A percentile compares a stretch with the other conserved stretches of the same genome.
phyloP scores from a whole-genome alignment of 2,113 vertebrate genomes.

The Daboia siamensis region DNA sequence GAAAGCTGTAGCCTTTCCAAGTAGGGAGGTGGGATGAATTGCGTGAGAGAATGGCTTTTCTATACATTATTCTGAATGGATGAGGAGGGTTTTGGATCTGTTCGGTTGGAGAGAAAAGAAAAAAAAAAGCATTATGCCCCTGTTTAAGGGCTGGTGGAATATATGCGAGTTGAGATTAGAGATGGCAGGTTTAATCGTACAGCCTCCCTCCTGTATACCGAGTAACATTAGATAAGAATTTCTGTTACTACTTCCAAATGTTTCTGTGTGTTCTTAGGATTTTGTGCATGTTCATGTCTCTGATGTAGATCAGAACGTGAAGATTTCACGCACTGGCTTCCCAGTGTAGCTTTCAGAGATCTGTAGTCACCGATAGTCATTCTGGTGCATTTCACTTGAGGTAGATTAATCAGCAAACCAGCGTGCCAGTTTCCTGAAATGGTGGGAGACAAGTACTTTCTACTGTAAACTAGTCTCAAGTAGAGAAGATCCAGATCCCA shows the following conservation, averaged over 20 bases:
- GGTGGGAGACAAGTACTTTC: not conserved
- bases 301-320: not conserved
- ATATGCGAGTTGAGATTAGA: not conserved
- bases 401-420: not conserved
- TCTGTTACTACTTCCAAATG: not conserved
- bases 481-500: not conserved
- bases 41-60: not conserved
- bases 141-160: not conserved
- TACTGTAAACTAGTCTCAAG: not conserved
- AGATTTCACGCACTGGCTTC: not conserved
- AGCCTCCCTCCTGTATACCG: not conserved
- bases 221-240: not conserved
- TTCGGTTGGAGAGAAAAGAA: rapidly evolving
- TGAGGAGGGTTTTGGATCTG: not conserved
- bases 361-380: too few relatives aligned
- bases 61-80: not conserved
- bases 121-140: not conserved
- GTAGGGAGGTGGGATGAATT: not conserved
- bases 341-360: too few relatives aligned
- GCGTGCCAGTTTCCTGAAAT: not conserved
- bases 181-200: too few relatives aligned
- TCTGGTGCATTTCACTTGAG: not conserved
- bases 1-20: not conserved
- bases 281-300: not conserved
- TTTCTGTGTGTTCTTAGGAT: not conserved